Conservation (phyloP, 2,888 invertebrate species). For the Palloptera scutellata region DNA sequence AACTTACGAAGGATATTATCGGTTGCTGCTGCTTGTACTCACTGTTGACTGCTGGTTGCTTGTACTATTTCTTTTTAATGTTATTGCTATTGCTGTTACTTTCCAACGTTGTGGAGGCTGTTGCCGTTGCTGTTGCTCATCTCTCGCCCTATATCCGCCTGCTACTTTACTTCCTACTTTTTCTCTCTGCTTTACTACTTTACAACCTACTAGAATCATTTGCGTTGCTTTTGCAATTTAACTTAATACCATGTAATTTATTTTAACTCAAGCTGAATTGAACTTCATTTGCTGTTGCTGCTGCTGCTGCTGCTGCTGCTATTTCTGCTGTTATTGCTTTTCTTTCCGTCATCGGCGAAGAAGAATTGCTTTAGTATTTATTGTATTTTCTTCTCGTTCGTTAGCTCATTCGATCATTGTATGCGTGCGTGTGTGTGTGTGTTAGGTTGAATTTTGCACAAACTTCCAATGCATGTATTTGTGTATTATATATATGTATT, state of each 20-base stretch:
- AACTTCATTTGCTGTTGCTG: conserved; percentile 34
- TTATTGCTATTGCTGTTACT: conserved; percentile 1
- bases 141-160: conserved; percentile 9
- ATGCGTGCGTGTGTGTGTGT: conserved; percentile 34
- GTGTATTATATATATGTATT: conserved; percentile 13
- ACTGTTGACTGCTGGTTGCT: not conserved
- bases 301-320: conserved; percentile 41
- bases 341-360: conserved; percentile 45
- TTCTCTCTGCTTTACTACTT: conserved; percentile 11
- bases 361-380: conserved; percentile 41
- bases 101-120: not conserved
- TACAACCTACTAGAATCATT: conserved; percentile 26
- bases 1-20: conserved; percentile 21
- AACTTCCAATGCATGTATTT: conserved; percentile 35
- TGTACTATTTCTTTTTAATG: conserved; percentile 2
- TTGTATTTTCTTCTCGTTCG: conserved; percentile 6
- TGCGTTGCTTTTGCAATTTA: conserved; percentile 44
- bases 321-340: conserved; percentile 21
- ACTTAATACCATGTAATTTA: conserved; percentile 57
- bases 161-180: too few relatives aligned
- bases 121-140: conserved; percentile 6
- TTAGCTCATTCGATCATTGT: not conserved
- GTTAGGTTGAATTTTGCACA: conserved; percentile 32
- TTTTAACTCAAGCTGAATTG: conserved; percentile 52
- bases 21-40: not conserved